Conservation (phyloP, 2,113 vertebrate genomes). For the Leucosticte australis region DNA sequence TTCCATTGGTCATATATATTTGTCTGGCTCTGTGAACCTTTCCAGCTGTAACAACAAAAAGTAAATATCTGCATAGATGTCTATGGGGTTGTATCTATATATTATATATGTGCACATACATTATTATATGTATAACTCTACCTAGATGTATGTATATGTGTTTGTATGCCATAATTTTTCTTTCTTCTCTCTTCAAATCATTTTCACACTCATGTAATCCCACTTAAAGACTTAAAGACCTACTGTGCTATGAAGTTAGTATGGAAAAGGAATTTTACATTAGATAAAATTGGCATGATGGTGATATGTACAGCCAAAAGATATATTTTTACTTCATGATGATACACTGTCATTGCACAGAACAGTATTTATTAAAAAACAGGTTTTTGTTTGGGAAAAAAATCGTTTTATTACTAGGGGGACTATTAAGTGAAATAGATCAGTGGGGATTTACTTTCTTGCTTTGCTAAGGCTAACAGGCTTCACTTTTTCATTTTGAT, state of each 20-base stretch:
- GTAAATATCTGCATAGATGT: not conserved
- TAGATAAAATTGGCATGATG: not conserved
- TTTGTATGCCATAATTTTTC: not conserved
- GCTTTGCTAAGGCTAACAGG: not conserved
- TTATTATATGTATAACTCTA: not conserved
- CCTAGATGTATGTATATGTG: not conserved
- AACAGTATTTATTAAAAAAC: not conserved
- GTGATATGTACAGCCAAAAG: not conserved
- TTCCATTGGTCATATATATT: not conserved
- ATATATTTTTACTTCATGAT: not conserved
- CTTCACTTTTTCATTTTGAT: not conserved
- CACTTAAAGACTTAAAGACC: not conserved
- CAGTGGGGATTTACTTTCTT: not conserved
- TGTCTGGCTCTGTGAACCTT: not conserved
- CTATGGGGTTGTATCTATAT: not conserved
- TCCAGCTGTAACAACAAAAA: constrained; percentile 20
- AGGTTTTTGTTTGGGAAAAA: not conserved
- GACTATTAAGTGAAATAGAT: not conserved
- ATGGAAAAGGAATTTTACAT: not conserved
- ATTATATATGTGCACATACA: not conserved
- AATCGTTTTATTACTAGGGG: not conserved
- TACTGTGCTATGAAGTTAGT: not conserved
- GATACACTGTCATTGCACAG: not conserved
- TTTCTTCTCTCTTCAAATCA: not conserved
- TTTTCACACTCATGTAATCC: not conserved